Evolutionary conservation across 1,140 invertebrate genomes (phyloP), one percentile per base, ranked within the genome.

Genomic region (Drosophila punjabiensis): DNA sequence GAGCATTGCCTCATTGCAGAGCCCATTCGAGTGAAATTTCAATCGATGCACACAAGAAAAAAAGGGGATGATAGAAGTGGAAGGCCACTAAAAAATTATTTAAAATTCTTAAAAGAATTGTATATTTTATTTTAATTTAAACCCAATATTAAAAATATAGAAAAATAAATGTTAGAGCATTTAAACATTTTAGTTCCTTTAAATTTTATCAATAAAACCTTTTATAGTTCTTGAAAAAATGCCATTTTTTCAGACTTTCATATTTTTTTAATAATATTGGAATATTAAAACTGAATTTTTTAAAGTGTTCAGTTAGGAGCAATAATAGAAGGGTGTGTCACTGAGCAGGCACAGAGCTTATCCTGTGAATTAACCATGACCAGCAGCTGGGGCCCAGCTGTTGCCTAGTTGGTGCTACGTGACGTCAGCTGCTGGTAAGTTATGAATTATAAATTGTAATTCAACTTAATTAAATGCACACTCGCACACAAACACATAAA

Each of bases 331-430:
- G 13, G 28, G 30, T 30, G 3, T 69, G 18, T 14, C 35, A 9
- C 2, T 30, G 48, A 32, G 59, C 2, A 32, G 52, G 18, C 56
- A 13, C 18, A 10, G 11, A 50, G 70, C 60, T 28, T 56, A 79
- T 56, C 63, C 68, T 61, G 75, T 88, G 70, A 88, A 86, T 86
- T 86, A 86, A 82, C 69, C 78, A 88, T 81, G 80, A 70, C 75
- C 58, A 62, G 41, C 48, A 52, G 50, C 56, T 65, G 52, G 50
- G 35, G 10, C 41, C 35, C 65, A 73, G 55, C 63, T 76, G 50
- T 62, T 61, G 32, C 30, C 37, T 39, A 76, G 55, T 39, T 50
- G 16, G 24, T 32, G 48, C 45, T 50, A 43, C 50, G 37, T 62
- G 71, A 50, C 37, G 73, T 60, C 52, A 55, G 37, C 45, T 55